phyloP scores from a whole-genome alignment of 1,140 invertebrate species.

The Elysia chlorotica region DNA sequence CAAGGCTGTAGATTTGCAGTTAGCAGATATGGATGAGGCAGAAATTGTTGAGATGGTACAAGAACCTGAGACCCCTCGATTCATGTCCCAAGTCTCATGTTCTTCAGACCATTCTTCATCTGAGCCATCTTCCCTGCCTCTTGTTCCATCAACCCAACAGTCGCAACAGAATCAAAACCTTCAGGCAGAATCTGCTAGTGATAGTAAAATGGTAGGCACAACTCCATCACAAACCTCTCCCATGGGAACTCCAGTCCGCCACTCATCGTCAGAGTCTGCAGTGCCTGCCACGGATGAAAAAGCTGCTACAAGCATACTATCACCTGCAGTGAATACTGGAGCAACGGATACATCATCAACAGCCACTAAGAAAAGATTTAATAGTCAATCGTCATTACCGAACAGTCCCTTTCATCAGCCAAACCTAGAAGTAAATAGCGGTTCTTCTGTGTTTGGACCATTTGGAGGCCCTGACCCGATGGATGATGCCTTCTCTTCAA shows the following conservation, averaged over 20 bases:
- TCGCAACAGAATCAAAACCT: no score
- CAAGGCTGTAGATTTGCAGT: constrained; percentile 29
- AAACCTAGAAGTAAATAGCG: constrained; percentile 10
- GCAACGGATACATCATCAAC: no score
- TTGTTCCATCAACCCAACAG: no score
- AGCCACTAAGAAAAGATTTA: no score
- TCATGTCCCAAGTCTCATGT: not conserved
- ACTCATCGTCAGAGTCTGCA: no score
- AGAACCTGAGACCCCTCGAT: constrained; percentile 21
- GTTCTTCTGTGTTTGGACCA: constrained; percentile 21
- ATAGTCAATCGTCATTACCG: no score
- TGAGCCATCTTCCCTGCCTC: no score
- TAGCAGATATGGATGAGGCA: constrained; percentile 39
- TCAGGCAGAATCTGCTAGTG: no score
- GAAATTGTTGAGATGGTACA: constrained; percentile 56
- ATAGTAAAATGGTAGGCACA: no score
- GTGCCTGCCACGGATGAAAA: no score
- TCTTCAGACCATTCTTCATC: not conserved
- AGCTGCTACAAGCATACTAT: no score
- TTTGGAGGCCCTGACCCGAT: constrained; percentile 17
- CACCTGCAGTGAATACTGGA: no score
- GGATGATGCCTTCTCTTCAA: constrained; percentile 52
- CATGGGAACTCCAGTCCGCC: constrained; percentile 44
- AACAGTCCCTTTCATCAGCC: constrained; percentile 30
- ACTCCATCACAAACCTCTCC: constrained; percentile 42